phyloP scores from a whole-genome alignment of 2,888 invertebrate species.

The Leucozona laternaria region DNA sequence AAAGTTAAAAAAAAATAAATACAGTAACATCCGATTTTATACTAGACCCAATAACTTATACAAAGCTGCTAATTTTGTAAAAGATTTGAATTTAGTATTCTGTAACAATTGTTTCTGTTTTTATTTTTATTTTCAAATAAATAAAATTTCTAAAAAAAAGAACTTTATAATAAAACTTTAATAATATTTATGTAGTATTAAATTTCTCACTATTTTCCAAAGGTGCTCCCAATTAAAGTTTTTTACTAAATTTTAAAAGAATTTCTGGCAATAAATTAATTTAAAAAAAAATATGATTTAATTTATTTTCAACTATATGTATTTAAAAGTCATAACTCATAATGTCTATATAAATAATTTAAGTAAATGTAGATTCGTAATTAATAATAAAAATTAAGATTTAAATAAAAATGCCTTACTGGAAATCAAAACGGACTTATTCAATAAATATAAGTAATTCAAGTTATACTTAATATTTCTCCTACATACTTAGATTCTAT shows the following conservation, averaged over 20 bases:
- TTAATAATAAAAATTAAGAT: constrained; percentile 21
- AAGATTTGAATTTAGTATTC: background rate
- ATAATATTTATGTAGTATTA: background rate
- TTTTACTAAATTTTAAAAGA: background rate
- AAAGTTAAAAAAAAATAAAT: too few relatives aligned
- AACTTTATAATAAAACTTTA: too few relatives aligned
- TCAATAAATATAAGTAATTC: constrained; percentile 62
- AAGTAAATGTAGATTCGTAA: background rate
- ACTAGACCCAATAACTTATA: too few relatives aligned
- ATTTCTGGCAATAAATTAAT: background rate
- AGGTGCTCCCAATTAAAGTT: constrained; percentile 5
- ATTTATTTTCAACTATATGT: background rate
- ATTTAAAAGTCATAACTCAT: background rate
- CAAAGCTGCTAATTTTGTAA: too few relatives aligned
- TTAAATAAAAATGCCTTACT: constrained; percentile 63
- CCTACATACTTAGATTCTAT: constrained; percentile 18
- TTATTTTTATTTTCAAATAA: background rate
- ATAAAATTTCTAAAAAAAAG: too few relatives aligned
- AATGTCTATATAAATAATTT: background rate
- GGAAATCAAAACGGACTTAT: constrained; percentile 73
- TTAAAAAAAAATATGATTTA: background rate
- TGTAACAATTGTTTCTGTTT: background rate
- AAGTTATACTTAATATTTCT: constrained; percentile 22
- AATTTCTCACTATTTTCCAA: background rate
- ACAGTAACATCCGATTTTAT: too few relatives aligned